Base-by-base conservation (phyloP, 2,113 vertebrate species). In the Pituophis catenifer region DNA sequence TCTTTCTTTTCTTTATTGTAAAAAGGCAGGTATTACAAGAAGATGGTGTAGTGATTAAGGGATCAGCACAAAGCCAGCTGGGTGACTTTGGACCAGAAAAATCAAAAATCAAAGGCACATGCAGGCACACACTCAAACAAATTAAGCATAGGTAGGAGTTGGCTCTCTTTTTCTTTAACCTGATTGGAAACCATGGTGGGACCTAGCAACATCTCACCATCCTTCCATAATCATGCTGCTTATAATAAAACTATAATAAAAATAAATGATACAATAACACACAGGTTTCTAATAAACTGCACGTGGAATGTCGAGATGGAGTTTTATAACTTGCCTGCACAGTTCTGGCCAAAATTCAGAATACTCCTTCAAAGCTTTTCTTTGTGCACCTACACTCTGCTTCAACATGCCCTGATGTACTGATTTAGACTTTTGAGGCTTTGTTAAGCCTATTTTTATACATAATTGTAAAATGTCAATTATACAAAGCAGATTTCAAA, bases 361-460 rank as follows among this genome's bases (percentile, higher is more conserved):
- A 88, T 94, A 93, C 88, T 23, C 8, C 33, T 92, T 21, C 75
- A n/a, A 33, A 75, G 53, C 1, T 87, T 87, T 24, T 33, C 94
- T 29, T 95, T 62, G 50, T 92, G 62, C 48, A 89, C 23, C 2
- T 94, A 94, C 90, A 94, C 44, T 8, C 44, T n/a, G 1, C 29
- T 4, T 92, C 94, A 94, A 90, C 29, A 86, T 85, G 88, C 95
- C 92, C 50, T 89, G 17, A 94, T 95, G 95, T 96, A 95, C 26
- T 59, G 13, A 44, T 44, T 81, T 86, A 62, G 88, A 86, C 4
- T 95, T 95, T 54, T 90, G 89, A 94, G 38, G 92, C 24, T 89
- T 89, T 93, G 52, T 92, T 52, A 91, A 92, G 92, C 59, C 91
- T 90, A 91, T 70, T 90, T 90, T 93, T 93, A 94, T 8, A 93